Base-by-base conservation (phyloP, 2,113 vertebrate genomes). In the Edolisoma coerulescens region DNA sequence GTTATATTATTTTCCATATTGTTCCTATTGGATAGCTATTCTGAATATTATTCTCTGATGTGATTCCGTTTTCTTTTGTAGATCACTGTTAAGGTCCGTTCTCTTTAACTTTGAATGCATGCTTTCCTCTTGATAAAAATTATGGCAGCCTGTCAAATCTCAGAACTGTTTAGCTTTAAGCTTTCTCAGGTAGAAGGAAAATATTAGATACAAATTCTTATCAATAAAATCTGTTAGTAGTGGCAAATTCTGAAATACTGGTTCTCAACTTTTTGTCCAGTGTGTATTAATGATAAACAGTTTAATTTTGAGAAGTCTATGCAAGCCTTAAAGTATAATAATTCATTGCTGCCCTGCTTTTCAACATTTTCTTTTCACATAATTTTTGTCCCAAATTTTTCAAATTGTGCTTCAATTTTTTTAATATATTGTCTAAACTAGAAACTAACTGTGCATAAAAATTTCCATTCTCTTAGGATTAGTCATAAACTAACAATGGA, bases 371-470 rank as follows among this genome's bases (percentile, higher is more conserved):
- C 9, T 90, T 91, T 86, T 63, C 33, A 26, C 11, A 15, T 65
- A 70, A 22, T 78, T 70, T 87, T 77, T 91, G 35, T 74, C 85
- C 68, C 52, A 77, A 60, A 79, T 67, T 70, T 74, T 82, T 64
- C 52, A 77, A 60, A 79, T 67, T 70, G 33, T 60, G 23, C 27
- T 74, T 44, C 4, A 4, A 54, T 89, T 90, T 67, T 84, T 83
- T 45, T 5, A 63, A 67, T n/a, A 44, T 93, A 54, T 33, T 93
- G 16, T 90, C 60, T 86, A 93, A 94, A 90, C 26, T 24, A 47
- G 68, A 86, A 90, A 70, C 39, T 88, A 74, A 9, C 68, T 92
- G 44, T 93, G 92, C 79, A 68, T 91, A 78, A 88, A 90, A 94
- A 77, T 86, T 83, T 27, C 27, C 33, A 2, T 93, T 96, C 90